Base-by-base conservation (phyloP, 1,140 invertebrate species). In the Bombus fervidus region DNA sequence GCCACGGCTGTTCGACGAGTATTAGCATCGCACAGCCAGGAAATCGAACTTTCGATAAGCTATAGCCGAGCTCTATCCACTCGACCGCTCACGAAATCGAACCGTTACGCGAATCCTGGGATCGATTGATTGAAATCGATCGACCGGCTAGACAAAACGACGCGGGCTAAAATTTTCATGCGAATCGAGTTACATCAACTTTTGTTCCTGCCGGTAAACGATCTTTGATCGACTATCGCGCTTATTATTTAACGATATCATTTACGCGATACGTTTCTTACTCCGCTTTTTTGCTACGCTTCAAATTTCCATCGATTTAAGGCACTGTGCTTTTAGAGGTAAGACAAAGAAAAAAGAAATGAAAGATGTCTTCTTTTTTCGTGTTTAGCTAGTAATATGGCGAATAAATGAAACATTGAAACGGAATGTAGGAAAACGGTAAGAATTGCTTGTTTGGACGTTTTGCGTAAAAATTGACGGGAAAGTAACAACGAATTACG, bases 41-140 rank as follows among this genome's bases (percentile, higher is more conserved):
- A 78, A 78, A 84, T 59, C 75, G 82, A 78, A 78, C 41, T 15
- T 41, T 37, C 57, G 62, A 78, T 47, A 53, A 53, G 18, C 47
- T 8, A 9, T 34, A 13, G 47, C 47, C 64, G 47, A 53, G 0
- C 18, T 18, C 47, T 22, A 53, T 0, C 18, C 47, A 53, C 47
- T 53, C 47, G 47, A 22, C 18, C 47, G 47, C 0, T 53, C 47
- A 53, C 47, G 47, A 53, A 64, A 71, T 22, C 15, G 31, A 80
- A n/a, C 41, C 78, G 64, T 66, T n/a, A n/a, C 64, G 41, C 13
- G 34, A 71, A 57, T 81, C 34, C 28, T 31, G 37, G 28, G 22
- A 43, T 28, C 71, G 81, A 75, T 34, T 39, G 41, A 66, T 66
- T 39, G 71, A 82, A 75, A 82, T 43, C 13, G 39, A 43, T 31